A percentile compares a stretch with the other conserved stretches of the same genome.
phyloP scores from a whole-genome alignment of 2,888 invertebrate species.

The Ornithoptera alexandrae region DNA sequence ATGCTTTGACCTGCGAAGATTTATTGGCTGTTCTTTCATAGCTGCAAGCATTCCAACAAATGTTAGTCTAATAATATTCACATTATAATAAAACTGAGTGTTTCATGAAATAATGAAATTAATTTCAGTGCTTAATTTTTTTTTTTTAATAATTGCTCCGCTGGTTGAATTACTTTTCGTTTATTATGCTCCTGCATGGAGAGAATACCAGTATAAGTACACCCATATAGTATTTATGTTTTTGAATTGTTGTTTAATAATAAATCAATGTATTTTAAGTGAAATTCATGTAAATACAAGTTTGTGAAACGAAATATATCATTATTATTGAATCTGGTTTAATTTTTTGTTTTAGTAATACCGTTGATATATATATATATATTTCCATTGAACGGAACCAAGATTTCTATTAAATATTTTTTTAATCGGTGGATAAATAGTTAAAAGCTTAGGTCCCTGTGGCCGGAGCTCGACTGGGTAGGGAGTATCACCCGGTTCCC shows the following conservation, averaged over 20 bases:
- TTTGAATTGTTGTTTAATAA: conserved; percentile 68
- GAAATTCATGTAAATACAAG: conserved; percentile 77
- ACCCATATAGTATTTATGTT: conserved; percentile 58
- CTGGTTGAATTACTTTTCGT: conserved; percentile 5
- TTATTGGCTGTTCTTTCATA: conserved; percentile 41
- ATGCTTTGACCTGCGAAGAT: conserved; percentile 35
- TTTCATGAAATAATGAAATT: neutral
- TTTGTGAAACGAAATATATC: conserved; percentile 72
- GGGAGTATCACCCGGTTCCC: no score
- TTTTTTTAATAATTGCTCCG: neutral
- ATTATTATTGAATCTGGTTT: conserved; percentile 58
- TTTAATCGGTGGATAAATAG: no score
- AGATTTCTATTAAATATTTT: no score
- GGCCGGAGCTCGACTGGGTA: no score
- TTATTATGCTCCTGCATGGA: conserved; percentile 38
- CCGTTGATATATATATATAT: no score
- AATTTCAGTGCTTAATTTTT: neutral
- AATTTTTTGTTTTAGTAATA: conserved; percentile 25
- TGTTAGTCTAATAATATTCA: conserved; percentile 32
- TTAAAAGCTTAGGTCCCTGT: no score
- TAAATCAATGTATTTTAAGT: conserved; percentile 67
- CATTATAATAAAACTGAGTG: conserved; percentile 21
- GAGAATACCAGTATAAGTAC: conserved; percentile 65
- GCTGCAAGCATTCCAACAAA: conserved; percentile 70
- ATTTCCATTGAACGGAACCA: no score